Percentiles rank a stretch among this genome's conserved stretches.
Evolutionary conservation across 2,113 vertebrate genomes (phyloP).

Genomic region (Platanista minor): DNA sequence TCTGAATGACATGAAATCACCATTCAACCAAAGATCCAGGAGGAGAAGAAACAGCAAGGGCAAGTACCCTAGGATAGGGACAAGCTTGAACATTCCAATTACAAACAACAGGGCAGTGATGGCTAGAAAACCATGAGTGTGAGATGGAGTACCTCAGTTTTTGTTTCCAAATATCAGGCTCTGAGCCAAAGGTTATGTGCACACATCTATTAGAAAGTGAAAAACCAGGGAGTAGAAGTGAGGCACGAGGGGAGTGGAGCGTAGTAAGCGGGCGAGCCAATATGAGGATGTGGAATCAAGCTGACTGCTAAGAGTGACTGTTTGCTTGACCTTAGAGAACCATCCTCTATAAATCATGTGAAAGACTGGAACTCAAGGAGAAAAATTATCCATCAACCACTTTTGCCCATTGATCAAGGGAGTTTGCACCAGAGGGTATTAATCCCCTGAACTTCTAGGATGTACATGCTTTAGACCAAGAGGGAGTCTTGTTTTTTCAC

Average conservation of each 20-base stretch:
- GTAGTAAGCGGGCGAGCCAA: not conserved
- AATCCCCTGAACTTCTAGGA: not conserved
- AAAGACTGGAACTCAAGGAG: not conserved
- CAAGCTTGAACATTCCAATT: not conserved
- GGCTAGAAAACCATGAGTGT: not conserved
- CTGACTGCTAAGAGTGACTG: not conserved
- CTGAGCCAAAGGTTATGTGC: not conserved
- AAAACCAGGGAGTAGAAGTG: not conserved
- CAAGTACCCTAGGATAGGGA: not conserved
- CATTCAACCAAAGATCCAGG: not conserved
- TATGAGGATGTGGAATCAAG: too few relatives aligned
- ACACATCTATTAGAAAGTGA: not conserved
- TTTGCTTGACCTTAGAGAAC: not conserved
- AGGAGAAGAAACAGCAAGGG: not conserved
- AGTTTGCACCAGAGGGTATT: not conserved
- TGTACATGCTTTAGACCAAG: not conserved
- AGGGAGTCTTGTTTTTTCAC: not conserved
- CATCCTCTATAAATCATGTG: not conserved
- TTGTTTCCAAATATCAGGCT: not conserved
- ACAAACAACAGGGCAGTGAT: not conserved
- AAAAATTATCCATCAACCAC: not conserved
- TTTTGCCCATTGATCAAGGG: not conserved
- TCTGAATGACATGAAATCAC: not conserved
- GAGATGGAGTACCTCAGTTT: not conserved
- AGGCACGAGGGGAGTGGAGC: not conserved